Evolutionary conservation across 2,797 vertebrate genomes (phyloP).

Genomic region (Australoheros facetus): DNA sequence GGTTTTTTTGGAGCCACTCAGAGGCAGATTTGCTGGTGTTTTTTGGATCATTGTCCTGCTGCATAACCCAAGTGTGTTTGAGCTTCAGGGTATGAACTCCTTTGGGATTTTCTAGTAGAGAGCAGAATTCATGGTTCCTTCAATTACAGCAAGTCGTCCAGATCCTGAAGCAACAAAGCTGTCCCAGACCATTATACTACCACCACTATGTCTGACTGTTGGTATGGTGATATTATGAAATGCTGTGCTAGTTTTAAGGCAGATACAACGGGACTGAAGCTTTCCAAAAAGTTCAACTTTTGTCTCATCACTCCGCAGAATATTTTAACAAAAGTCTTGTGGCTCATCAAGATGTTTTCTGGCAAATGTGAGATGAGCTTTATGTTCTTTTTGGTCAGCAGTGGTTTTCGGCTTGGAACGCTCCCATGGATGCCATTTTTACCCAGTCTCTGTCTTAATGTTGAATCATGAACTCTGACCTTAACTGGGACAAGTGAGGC

Average conservation of each 20-base stretch:
- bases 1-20: neutral
- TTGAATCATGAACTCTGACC: neutral
- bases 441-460: neutral
- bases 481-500: neutral
- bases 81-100: neutral
- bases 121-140: neutral
- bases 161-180: neutral
- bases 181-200: neutral
- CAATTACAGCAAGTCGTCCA: neutral
- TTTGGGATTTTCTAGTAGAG: neutral
- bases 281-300: neutral
- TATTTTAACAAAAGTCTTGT: neutral
- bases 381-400: neutral
- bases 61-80: neutral
- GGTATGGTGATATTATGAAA: neutral
- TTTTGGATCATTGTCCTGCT: neutral
- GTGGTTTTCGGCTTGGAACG: neutral
- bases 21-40: neutral
- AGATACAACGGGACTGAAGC: rapidly evolving
- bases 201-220: neutral
- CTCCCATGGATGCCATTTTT: rapidly evolving
- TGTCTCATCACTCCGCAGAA: neutral
- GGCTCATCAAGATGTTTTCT: rapidly evolving
- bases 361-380: neutral
- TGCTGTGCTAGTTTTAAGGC: neutral